Evolutionary conservation across 2,888 invertebrate species (phyloP).

Genomic region (Perizoma flavofasciatum): DNA sequence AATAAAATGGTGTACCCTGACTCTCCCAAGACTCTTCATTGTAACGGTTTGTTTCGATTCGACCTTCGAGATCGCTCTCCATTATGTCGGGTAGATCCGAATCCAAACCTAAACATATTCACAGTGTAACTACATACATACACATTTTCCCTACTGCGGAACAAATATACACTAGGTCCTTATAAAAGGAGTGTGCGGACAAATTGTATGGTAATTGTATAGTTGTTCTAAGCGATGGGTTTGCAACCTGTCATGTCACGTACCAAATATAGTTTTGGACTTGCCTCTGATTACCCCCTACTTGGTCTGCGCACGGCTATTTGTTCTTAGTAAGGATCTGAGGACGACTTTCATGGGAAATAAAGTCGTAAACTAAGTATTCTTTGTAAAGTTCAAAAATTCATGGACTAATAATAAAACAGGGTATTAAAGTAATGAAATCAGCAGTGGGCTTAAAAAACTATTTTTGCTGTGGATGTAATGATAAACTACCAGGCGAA

Average conservation of each 20-base stretch:
- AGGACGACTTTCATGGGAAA: too few species aligned
- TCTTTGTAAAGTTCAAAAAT: slow-evolving; percentile 50
- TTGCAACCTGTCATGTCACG: too few species aligned
- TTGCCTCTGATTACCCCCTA: too few species aligned
- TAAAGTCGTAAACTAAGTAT: slow-evolving; percentile 12
- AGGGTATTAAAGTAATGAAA: slow-evolving; percentile 26
- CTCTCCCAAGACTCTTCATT: slow-evolving; percentile 82
- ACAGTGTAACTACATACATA: slow-evolving; percentile 34
- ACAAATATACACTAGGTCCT: too few species aligned
- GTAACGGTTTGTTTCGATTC: slow-evolving; percentile 81
- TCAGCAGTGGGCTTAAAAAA: too few species aligned
- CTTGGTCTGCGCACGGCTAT: too few species aligned
- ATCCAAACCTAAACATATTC: slow-evolving; percentile 78
- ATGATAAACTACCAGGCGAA: slow-evolving; percentile 5
- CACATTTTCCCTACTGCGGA: too few species aligned
- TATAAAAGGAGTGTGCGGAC: slow-evolving; percentile 5
- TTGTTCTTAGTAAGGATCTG: too few species aligned
- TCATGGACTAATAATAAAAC: slow-evolving; percentile 51
- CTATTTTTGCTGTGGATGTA: slow-evolving; percentile 7
- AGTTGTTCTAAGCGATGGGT: too few species aligned
- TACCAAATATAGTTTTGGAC: too few species aligned
- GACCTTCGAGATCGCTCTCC: slow-evolving; percentile 79
- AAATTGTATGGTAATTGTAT: neutral
- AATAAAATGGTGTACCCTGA: slow-evolving; percentile 70
- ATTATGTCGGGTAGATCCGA: slow-evolving; percentile 74